Base-by-base conservation (phyloP, 2,888 invertebrate genomes). In the Caenorhabditis sinica region DNA sequence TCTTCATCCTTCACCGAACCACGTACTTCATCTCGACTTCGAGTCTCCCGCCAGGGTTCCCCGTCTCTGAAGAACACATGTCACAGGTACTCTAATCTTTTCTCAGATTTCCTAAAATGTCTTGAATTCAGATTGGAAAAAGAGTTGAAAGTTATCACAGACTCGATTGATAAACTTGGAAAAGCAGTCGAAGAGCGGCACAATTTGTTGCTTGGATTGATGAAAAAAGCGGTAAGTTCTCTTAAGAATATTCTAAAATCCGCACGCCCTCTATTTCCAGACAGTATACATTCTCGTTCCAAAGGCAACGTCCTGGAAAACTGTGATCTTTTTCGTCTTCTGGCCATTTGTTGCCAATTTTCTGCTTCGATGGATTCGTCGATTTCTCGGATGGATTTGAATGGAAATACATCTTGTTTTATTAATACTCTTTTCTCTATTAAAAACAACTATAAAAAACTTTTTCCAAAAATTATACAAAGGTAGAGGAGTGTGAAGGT, bases 261-360 rank as follows among this genome's bases (percentile, higher is more conserved):
- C 13, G 2, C 6, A 40, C 6, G 13, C 11, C 2, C 13, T 40
- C 13, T 5, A 25, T 6, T 68, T 77, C 20, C 73, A 86, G 86
- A 86, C 86, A 13, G 82, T 87, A 23, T 87, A 87, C 53, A 68
- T 86, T 53, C 66, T 86, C 28, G 83, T 86, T 2, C 87, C 87
- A 8, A 74, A 73, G 33, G 63, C 69, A 15, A 74, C 74, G 20
- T 82, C 86, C 33, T 87, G 85, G 81, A 43, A 53, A 20, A 71
- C 82, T 1, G 68, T 86, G 1, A 63, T 86, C n/a, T 86, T 86
- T 65, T 85, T 87, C 56, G 68, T 87, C 1, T 63, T 87, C 43
- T 87, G 87, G 87, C 87, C 87, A 6, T 86, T 87, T 68, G 68
- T 87, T 4, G 84, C 83, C 25, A 74, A 86, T 51, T 75, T 86